Percentiles rank a stretch among this genome's conserved stretches.
phyloP scores from a whole-genome alignment of 2,113 vertebrate species.

The Myrmophylax atrothorax region DNA sequence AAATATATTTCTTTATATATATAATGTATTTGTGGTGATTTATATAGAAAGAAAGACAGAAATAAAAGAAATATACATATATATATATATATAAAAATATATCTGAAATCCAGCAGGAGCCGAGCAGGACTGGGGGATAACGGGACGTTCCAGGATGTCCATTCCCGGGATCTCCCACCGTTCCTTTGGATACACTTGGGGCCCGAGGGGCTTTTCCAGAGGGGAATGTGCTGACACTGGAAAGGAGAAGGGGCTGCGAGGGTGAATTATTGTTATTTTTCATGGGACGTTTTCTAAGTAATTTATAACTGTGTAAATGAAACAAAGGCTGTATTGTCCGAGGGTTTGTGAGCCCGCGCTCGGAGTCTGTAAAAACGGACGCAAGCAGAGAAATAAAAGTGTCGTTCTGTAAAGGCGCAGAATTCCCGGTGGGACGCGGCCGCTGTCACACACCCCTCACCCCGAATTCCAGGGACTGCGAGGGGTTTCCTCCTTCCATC shows the following conservation, averaged over 20 bases:
- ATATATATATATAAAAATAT: neutral
- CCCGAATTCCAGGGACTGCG: fast-evolving
- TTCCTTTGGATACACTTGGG: neutral
- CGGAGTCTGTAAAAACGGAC: neutral
- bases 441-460: neutral
- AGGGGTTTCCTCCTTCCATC: neutral
- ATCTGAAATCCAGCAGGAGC: neutral
- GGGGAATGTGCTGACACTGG: neutral
- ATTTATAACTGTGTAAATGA: neutral
- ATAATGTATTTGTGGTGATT: neutral
- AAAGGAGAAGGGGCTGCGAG: neutral
- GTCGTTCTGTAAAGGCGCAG: neutral
- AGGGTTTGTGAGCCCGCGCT: neutral
- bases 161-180: neutral
- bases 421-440: neutral
- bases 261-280: neutral
- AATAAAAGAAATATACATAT: neutral
- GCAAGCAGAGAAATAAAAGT: neutral
- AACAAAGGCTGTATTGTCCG: neutral
- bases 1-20: constrained; percentile 19
- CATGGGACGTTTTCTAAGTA: neutral
- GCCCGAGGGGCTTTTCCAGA: neutral
- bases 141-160: neutral
- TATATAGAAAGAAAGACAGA: neutral
- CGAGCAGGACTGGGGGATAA: neutral